Evolutionary conservation across 2,113 vertebrate genomes (phyloP), one percentile per base, ranked within the genome.

Genomic region (Paradoxurus hermaphroditus): DNA sequence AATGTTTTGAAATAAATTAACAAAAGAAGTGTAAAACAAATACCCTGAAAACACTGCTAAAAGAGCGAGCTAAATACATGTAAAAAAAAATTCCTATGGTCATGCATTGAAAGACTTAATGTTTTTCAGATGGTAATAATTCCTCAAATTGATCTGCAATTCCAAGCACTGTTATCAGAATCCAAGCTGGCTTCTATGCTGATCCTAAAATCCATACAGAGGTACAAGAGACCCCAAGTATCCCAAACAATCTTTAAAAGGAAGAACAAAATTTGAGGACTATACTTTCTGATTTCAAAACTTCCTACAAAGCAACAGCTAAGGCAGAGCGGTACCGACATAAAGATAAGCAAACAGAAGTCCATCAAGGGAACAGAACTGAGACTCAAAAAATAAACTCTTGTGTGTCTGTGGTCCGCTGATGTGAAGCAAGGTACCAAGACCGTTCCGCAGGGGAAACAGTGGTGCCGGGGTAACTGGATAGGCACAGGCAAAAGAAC

Each of bases 1-100:
- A 89, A 85, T 53, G 36, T 72, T 95, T 78, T 73, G 67, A 12
- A 90, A 82, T 79, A 90, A 63, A 89, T 59, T 93, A 93, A 84
- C 77, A 36, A 77, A 96, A 82, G 36, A 89, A 90, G 53, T 56
- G 7, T 59, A 85, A 70, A 73, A 90, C 49, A 34, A 53, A 89
- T 86, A 79, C 19, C 68, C 44, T 75, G 39, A 93, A 85, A 86
- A 82, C 53, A 81, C 4, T 73, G 51, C 39, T 86, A 34, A 95
- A 92, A 97, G 23, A 90, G 68, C 68, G 34, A 83, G 70, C 21
- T 56, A 91, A 73, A 67, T 34, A 75, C 75, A 77, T 62, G 36
- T 79, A 39, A 19, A 27, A 44, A 44, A 89, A 82, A 44, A 51
- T 39, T 70, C 12, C 56, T 51, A 29, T 2, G 5, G 49, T 68